A percentile compares a stretch with the other conserved stretches of the same genome.
Conservation (phyloP, 2,113 vertebrate species). For the Corvus hawaiiensis region DNA sequence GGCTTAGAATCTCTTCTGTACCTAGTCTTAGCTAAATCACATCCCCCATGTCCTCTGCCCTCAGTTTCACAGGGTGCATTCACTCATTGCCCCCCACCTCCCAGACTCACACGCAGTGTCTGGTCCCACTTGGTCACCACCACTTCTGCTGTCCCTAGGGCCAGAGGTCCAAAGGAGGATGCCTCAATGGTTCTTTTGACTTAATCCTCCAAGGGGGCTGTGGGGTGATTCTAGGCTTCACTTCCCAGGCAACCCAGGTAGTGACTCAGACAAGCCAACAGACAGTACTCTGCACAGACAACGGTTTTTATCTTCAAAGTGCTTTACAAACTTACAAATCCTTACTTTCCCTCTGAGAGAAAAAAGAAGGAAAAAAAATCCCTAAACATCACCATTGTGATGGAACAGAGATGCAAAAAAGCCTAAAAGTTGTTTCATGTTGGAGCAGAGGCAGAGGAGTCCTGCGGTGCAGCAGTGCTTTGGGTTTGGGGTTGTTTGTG, state of each 20-base stretch:
- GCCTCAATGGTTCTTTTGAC: neutral
- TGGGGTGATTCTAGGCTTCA: neutral
- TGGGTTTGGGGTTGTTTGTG: neutral
- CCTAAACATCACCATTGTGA: neutral
- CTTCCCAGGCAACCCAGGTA: neutral
- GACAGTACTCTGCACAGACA: neutral
- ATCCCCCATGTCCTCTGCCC: neutral
- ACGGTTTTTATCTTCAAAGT: constrained; percentile 7
- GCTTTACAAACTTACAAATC: constrained; percentile 4
- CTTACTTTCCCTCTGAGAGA: neutral
- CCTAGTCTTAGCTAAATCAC: neutral
- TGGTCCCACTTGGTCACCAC: neutral
- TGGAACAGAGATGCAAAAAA: neutral
- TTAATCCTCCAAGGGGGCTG: neutral
- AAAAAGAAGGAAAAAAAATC: neutral
- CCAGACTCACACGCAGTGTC: accelerated
- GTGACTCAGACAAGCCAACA: neutral
- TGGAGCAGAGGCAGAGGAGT: neutral
- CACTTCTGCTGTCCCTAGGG: neutral
- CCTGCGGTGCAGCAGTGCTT: neutral
- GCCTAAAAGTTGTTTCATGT: neutral
- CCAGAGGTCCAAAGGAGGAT: neutral
- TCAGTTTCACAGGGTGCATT: neutral
- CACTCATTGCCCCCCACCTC: accelerated
- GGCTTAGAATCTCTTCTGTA: neutral